These are phyloP conservation scores for Macropis europaea DNA, from an alignment of 2,888 invertebrate species.

Conservation along the genomic window DNA sequence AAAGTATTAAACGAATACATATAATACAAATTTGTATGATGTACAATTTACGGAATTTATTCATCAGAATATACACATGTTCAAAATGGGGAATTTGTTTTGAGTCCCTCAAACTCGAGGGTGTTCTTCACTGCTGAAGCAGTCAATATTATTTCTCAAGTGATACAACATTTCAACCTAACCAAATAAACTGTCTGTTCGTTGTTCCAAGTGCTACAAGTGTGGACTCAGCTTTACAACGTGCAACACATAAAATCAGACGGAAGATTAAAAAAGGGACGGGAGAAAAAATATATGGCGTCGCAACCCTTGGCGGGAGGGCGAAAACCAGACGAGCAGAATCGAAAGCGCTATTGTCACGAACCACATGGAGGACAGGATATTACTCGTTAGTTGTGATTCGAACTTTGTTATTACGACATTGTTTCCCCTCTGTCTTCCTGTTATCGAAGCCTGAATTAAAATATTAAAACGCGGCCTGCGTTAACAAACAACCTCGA, in stretches of 20 bases:
- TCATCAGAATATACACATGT: no score
- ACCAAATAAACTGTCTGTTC: no score
- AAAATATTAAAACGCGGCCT: slow-evolving; percentile 27
- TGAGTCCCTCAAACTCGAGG: no score
- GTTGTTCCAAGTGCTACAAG: no score
- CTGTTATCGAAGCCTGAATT: slow-evolving; percentile 7
- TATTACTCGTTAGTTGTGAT: slow-evolving; percentile 51
- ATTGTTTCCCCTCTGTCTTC: slow-evolving; percentile 26
- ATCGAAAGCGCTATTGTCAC: slow-evolving; percentile 44
- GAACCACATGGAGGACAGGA: slow-evolving; percentile 43
- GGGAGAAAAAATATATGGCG: background rate
- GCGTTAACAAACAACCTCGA: slow-evolving; percentile 13
- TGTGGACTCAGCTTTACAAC: no score
- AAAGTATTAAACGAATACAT: no score
- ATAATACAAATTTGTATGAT: no score
- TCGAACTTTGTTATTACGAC: slow-evolving; percentile 45
- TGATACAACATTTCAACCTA: no score
- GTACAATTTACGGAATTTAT: no score
- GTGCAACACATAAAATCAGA: slow-evolving; percentile 7
- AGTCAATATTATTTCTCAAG: no score
- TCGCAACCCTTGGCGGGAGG: slow-evolving; percentile 10
- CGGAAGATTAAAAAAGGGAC: background rate
- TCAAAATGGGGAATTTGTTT: no score
- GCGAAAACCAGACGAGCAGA: slow-evolving; percentile 28
- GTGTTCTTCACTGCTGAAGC: no score